Conservation (phyloP, 2,113 vertebrate species). For the Sporophila hypoxantha region DNA sequence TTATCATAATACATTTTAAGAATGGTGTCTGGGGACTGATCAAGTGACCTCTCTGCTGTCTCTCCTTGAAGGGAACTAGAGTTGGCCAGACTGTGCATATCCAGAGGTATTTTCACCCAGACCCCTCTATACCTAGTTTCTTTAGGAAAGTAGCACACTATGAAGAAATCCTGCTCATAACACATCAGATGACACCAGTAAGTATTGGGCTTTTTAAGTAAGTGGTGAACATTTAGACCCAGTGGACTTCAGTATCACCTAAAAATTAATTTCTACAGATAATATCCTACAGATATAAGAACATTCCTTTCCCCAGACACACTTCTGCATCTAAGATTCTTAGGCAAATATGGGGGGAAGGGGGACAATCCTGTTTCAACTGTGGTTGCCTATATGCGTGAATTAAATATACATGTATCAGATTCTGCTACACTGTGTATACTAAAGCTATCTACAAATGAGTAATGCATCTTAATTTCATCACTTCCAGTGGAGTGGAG, state of each 20-base stretch:
- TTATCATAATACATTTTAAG: not conserved
- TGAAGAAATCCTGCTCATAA: not conserved
- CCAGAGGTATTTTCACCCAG: not conserved
- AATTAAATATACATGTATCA: not conserved
- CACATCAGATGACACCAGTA: not conserved
- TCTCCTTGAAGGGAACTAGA: not conserved
- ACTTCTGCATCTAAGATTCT: not conserved
- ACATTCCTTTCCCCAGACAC: not conserved
- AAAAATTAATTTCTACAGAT: not conserved
- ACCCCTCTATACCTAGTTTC: not conserved
- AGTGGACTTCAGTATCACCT: not conserved
- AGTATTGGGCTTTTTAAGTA: not conserved
- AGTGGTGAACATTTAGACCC: not conserved
- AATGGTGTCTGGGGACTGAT: not conserved
- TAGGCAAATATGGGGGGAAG: not conserved
- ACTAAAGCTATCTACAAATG: not conserved
- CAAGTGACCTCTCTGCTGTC: not conserved
- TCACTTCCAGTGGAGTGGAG: not conserved
- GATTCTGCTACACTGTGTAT: not conserved
- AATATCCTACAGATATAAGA: not conserved
- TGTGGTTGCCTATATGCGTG: not conserved
- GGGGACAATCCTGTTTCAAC: not conserved
- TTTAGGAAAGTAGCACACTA: not conserved
- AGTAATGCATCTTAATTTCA: not conserved
- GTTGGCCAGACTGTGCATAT: not conserved